Conservation (phyloP, 2,888 invertebrate genomes). For the Nemotelus pantherinus region DNA sequence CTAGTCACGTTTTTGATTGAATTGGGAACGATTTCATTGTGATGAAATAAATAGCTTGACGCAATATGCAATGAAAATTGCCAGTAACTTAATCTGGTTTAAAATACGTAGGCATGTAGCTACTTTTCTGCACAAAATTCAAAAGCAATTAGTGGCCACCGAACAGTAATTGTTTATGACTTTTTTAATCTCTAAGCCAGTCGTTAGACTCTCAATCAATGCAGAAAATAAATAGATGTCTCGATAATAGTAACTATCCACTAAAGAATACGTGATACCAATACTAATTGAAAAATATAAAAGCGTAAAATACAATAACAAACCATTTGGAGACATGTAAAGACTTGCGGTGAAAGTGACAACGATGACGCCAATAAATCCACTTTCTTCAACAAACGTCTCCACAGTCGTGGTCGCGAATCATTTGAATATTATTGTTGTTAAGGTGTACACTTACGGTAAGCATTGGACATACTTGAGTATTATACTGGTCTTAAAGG, state of each 20-base stretch:
- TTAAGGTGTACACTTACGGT: neutral
- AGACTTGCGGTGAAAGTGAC: slow-evolving; percentile 47
- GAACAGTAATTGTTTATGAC: too few relatives aligned
- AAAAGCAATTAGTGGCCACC: too few relatives aligned
- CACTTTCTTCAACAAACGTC: slow-evolving; percentile 45
- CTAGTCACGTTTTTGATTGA: too few relatives aligned
- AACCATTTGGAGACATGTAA: slow-evolving; percentile 1
- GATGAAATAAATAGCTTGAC: too few relatives aligned
- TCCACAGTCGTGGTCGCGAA: neutral
- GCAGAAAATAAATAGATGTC: neutral
- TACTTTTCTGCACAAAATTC: too few relatives aligned
- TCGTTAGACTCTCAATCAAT: too few relatives aligned
- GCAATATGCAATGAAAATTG: too few relatives aligned
- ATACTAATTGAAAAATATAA: neutral
- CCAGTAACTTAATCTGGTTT: too few relatives aligned
- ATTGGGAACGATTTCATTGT: too few relatives aligned
- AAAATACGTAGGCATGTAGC: too few relatives aligned
- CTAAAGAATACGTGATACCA: neutral
- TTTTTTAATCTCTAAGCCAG: too few relatives aligned
- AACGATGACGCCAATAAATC: slow-evolving; percentile 45
- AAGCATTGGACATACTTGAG: slow-evolving; percentile 9
- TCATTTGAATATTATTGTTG: slow-evolving; percentile 5
- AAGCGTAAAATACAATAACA: neutral
- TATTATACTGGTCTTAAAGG: slow-evolving; percentile 27
- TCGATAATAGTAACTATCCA: slow-evolving; percentile 3